Conservation (phyloP, 2,113 vertebrate species). For the Callopanchax toddi region DNA sequence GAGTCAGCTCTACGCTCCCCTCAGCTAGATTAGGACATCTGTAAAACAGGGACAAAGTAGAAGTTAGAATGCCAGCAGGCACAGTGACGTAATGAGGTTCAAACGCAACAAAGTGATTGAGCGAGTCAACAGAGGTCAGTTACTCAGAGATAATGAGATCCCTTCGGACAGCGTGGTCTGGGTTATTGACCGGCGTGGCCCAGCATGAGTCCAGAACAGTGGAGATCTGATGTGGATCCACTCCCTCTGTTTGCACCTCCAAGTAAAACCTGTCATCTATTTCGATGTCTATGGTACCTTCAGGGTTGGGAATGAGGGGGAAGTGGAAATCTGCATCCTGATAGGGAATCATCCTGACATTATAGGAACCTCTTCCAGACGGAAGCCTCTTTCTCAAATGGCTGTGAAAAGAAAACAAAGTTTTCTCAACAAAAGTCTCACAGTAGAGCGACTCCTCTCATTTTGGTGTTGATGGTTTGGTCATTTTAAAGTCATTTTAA, state of each 20-base stretch:
- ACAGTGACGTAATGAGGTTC: too few species aligned
- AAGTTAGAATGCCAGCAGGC: not conserved
- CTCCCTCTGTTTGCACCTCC: slow-evolving; percentile 62
- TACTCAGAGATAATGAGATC: slow-evolving; percentile 70
- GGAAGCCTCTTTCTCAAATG: slow-evolving; percentile 51
- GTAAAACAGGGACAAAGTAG: not conserved
- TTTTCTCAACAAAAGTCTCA: too few species aligned
- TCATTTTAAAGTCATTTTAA: too few species aligned
- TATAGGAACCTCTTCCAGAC: slow-evolving; percentile 56
- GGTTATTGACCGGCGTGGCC: slow-evolving; percentile 67
- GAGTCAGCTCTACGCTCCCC: slow-evolving; percentile 61
- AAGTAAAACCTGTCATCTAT: slow-evolving; percentile 64
- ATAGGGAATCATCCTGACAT: slow-evolving; percentile 63
- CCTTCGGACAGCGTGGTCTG: slow-evolving; percentile 48
- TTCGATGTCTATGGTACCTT: slow-evolving; percentile 28
- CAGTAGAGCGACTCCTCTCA: too few species aligned
- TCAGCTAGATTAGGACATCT: slow-evolving; percentile 75
- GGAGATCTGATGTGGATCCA: slow-evolving; percentile 65
- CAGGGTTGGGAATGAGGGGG: slow-evolving; percentile 27
- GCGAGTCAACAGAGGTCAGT: not conserved
- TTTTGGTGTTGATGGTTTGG: too few species aligned
- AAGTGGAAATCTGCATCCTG: slow-evolving; percentile 56
- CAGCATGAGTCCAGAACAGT: slow-evolving; percentile 72
- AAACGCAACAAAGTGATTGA: not conserved
- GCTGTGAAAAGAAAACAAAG: slow-evolving; percentile 33